Evolutionary conservation across 92 coral and sea anemone genomes (phyloP).

Genomic region (Palythoa heliodiscus): DNA sequence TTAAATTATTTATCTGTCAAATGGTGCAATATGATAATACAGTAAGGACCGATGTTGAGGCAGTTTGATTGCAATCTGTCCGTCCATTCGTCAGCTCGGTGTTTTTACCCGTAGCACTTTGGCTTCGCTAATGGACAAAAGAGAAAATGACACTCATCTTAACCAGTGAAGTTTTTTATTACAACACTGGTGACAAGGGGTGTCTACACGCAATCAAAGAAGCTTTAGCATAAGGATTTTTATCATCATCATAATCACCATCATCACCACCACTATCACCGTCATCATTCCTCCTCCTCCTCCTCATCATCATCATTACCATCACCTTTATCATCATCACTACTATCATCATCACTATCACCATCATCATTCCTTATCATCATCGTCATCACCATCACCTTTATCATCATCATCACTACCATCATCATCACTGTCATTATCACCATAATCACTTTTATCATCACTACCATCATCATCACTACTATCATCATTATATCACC

Average conservation of each 20-base stretch:
- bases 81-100: conserved; percentile 33
- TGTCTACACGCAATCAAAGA: neutral
- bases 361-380: neutral
- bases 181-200: conserved; percentile 28
- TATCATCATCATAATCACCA: neutral
- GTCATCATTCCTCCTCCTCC: too few relatives aligned
- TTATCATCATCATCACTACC: too few relatives aligned
- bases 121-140: conserved; percentile 45
- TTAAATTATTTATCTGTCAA: neutral
- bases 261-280: too few relatives aligned
- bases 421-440: neutral
- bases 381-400: neutral
- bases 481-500: neutral
- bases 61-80: too few relatives aligned
- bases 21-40: neutral
- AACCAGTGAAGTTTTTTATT: neutral
- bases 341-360: neutral
- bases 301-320: neutral
- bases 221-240: neutral
- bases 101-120: conserved; percentile 21
- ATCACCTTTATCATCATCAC: neutral
- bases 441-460: neutral
- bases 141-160: conserved; percentile 23
- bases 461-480: neutral
- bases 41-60: neutral